A percentile compares a stretch with the other conserved stretches of the same genome.
These are phyloP conservation scores for Papio anubis DNA, from an alignment of 2,113 vertebrate species.

Conservation along the genomic window DNA sequence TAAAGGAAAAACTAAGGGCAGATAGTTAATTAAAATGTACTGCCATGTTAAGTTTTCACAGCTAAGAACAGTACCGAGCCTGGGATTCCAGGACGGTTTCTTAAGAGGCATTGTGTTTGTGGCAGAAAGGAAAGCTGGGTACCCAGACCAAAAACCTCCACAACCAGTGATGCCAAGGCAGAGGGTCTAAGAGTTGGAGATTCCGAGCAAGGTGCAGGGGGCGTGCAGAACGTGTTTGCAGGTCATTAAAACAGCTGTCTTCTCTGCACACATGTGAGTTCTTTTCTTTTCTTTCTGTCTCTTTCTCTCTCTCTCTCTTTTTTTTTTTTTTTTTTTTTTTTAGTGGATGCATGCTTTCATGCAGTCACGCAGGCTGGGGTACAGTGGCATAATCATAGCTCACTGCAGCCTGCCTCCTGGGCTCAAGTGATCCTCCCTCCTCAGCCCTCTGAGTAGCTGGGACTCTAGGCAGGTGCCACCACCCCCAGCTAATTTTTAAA, in stretches of 20 bases:
- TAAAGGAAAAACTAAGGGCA: background rate
- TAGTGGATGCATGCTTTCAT: background rate
- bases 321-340: background rate
- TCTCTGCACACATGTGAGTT: fast-evolving
- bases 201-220: fast-evolving
- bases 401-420: no score
- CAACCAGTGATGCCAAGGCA: fast-evolving
- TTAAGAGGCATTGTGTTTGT: background rate
- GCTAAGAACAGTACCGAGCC: background rate
- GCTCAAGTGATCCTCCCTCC: no score
- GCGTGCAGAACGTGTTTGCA: background rate
- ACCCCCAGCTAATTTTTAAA: no score
- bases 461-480: no score
- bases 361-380: background rate
- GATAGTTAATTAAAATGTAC: background rate
- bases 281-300: background rate
- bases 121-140: background rate
- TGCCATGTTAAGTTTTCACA: background rate
- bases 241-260: background rate
- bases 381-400: no score
- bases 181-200: background rate
- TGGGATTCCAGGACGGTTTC: background rate
- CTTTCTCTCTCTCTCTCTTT: background rate
- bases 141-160: background rate
- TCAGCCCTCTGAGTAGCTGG: no score